Evolutionary conservation across 2,888 invertebrate species (phyloP).

Genomic region (Epinotia brunnichana): DNA sequence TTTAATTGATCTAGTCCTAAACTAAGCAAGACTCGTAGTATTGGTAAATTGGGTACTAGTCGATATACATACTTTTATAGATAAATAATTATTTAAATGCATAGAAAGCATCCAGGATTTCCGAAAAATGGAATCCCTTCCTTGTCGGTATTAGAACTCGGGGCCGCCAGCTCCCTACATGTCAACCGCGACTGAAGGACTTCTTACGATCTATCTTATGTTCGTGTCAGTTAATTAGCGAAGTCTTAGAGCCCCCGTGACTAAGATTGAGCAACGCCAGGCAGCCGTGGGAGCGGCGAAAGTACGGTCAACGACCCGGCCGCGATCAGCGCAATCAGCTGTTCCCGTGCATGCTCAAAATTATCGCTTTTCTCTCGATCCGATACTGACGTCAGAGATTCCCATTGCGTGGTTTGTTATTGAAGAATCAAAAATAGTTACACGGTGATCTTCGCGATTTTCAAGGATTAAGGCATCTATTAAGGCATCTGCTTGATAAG

Average conservation of each 20-base stretch:
- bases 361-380: slow-evolving; percentile 50
- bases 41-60: no score
- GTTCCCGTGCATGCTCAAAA: slow-evolving; percentile 68
- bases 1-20: background rate
- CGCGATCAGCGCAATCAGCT: slow-evolving; percentile 77
- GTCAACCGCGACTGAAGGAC: background rate
- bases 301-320: slow-evolving; percentile 77
- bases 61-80: no score
- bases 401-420: background rate
- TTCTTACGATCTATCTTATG: background rate
- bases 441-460: no score
- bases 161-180: background rate
- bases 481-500: no score
- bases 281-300: slow-evolving; percentile 79
- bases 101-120: background rate
- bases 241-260: slow-evolving; percentile 61
- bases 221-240: slow-evolving; percentile 52
- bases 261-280: slow-evolving; percentile 70
- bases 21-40: no score
- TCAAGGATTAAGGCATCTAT: no score
- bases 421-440: background rate
- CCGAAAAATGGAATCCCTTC: background rate
- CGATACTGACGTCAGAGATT: slow-evolving; percentile 16
- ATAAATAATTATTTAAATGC: no score
- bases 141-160: background rate